Conservation (phyloP, 2,797 vertebrate genomes). For the Alfaro cultratus region DNA sequence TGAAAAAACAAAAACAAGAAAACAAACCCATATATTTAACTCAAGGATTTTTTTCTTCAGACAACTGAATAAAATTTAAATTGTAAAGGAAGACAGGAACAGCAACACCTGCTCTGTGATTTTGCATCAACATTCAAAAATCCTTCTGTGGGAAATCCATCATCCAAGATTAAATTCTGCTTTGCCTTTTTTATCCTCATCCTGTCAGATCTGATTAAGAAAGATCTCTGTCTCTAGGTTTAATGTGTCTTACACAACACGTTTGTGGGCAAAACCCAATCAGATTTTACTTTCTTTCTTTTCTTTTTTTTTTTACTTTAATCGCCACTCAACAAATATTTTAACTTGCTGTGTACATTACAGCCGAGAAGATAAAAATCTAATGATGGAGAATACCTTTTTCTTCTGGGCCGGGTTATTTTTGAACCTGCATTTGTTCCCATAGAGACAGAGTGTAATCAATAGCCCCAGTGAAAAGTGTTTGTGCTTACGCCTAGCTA, state of each 20-base stretch:
- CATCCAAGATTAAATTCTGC: slow-evolving; percentile 47
- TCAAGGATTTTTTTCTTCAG: not conserved
- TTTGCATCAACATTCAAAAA: slow-evolving; percentile 28
- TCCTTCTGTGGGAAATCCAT: slow-evolving; percentile 51
- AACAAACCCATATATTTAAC: not conserved
- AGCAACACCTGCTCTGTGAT: slow-evolving; percentile 18
- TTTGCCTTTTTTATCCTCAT: slow-evolving; percentile 35
- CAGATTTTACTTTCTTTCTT: not conserved
- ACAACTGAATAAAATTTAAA: slow-evolving; percentile 12
- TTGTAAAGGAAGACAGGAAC: slow-evolving; percentile 18
- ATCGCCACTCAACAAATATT: not conserved
- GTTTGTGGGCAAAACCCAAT: not conserved
- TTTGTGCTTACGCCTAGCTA: slow-evolving; percentile 19
- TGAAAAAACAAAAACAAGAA: no score
- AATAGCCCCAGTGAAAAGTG: slow-evolving; percentile 6
- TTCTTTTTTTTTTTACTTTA: not conserved
- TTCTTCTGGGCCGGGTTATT: slow-evolving; percentile 12
- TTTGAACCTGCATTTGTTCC: slow-evolving; percentile 23
- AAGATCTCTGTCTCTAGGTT: slow-evolving; percentile 24
- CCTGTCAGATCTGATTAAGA: slow-evolving; percentile 49
- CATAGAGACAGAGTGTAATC: slow-evolving; percentile 30
- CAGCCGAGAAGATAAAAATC: slow-evolving; percentile 10
- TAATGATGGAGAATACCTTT: not conserved
- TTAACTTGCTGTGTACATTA: not conserved
- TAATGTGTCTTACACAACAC: slow-evolving; percentile 19